Evolutionary conservation across 2,797 vertebrate genomes (phyloP), one percentile per base, ranked within the genome.

Genomic region (Octomys mimax): DNA sequence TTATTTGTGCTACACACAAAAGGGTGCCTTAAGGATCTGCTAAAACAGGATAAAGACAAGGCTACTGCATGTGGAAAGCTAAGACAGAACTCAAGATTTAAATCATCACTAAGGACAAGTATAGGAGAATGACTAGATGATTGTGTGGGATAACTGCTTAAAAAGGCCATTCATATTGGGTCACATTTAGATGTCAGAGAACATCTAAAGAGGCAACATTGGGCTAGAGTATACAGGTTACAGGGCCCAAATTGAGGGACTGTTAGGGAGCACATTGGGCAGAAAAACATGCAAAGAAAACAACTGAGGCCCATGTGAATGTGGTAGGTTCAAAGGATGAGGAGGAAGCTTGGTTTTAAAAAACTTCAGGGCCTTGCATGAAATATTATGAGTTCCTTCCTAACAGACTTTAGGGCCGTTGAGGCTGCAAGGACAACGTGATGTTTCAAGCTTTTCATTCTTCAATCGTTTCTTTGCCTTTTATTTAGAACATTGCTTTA

Each of bases 401-500:
- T 42, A 49, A 31, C 26, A 77, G 80, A 77, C 2, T 46, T 94
- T 62, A 97, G 42, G 66, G 36, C 31, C 71, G 64, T n/a, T 21
- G 22, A 78, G 64, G 26, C 85, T 88, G 6, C 83, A 62, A 93
- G 73, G 71, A 88, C 62, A 90, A 36, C 39, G 7, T 62, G 83
- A 70, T 46, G 13, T 82, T 77, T 62, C 57, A 84, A 87, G 92
- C 64, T 85, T 96, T 93, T 81, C 84, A 71, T 94, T 97, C 10
- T 79, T 94, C 39, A 83, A 33, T 91, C 66, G 82, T 85, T 91
- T 81, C 31, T 94, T 77, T 31, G 75, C 52, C 95, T 64, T 79
- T 86, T 96, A 57, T 97, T 95, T 94, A 89, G 87, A 96, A 79
- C 79, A 88, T 92, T 78, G 42, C 87, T 97, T 95, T 88, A 83